Evolutionary conservation across 92 coral and sea anemone genomes (phyloP).

Genomic region (Epizoanthus illoricatus): DNA sequence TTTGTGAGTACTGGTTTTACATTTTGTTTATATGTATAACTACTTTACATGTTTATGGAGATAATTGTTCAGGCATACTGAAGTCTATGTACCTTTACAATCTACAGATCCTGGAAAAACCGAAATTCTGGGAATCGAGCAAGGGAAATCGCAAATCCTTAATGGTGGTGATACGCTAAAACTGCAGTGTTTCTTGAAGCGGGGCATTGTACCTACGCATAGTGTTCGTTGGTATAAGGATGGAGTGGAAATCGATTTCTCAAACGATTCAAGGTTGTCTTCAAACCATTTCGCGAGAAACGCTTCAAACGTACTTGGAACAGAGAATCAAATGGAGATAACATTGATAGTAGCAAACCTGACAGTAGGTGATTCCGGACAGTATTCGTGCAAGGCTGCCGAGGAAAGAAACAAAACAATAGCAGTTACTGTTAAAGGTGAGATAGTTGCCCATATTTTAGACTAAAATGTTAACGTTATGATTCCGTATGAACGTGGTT

Average conservation of each 20-base stretch:
- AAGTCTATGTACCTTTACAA: not conserved
- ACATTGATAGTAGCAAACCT: not conserved
- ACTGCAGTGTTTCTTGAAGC: slow-evolving; percentile 21
- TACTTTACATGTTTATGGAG: too few species aligned
- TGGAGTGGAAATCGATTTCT: not conserved
- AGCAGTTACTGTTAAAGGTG: slow-evolving; percentile 26
- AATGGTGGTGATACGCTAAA: slow-evolving; percentile 2
- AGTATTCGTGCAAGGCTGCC: not conserved
- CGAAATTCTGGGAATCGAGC: slow-evolving; percentile 24
- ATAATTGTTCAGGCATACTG: too few species aligned
- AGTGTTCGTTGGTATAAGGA: slow-evolving; percentile 12
- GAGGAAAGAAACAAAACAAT: not conserved
- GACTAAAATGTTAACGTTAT: not conserved
- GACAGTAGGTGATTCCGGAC: slow-evolving; percentile 2
- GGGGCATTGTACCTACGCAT: not conserved
- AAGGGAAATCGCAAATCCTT: slow-evolving; percentile 11
- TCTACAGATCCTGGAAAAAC: not conserved
- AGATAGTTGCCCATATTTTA: not conserved
- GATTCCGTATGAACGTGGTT: too few species aligned
- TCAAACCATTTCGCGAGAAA: not conserved
- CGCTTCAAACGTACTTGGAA: slow-evolving; percentile 10
- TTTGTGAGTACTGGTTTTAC: too few species aligned
- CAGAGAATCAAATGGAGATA: slow-evolving; percentile 8
- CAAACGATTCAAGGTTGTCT: not conserved
- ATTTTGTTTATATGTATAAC: too few species aligned